A percentile compares a stretch with the other conserved stretches of the same genome.
phyloP scores from a whole-genome alignment of 2,797 vertebrate genomes.

The Echeneis naucrates region DNA sequence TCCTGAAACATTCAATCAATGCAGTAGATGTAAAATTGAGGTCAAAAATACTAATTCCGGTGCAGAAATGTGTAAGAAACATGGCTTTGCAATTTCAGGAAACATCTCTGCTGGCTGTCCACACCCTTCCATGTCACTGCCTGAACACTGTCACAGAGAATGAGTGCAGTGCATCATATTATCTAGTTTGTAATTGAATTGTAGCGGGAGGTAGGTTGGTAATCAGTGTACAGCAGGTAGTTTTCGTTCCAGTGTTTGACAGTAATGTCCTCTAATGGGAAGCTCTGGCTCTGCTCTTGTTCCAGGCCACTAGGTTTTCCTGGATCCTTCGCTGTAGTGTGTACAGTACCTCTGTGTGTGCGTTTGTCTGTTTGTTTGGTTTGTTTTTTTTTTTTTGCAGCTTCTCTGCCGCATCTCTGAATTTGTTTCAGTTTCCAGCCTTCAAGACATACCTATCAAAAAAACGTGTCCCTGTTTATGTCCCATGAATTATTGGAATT shows the following conservation, averaged over 20 bases:
- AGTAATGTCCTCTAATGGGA: constrained; percentile 83
- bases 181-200: constrained; percentile 80
- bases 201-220: constrained; percentile 72
- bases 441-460: constrained; percentile 44
- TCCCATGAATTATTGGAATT: constrained; percentile 49
- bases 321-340: constrained; percentile 46
- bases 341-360: constrained; percentile 25
- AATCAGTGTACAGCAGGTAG: constrained; percentile 82
- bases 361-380: constrained; percentile 3
- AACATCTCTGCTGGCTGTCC: constrained; percentile 61
- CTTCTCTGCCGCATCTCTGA: constrained; percentile 8
- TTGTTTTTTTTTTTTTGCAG: constrained; percentile 2
- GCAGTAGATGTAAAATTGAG: constrained; percentile 11
- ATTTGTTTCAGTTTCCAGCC: constrained; percentile 37
- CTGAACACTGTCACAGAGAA: constrained; percentile 60
- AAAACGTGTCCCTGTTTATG: constrained; percentile 34
- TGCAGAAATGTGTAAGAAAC: constrained; percentile 28
- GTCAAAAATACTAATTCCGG: constrained; percentile 18
- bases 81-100: constrained; percentile 46
- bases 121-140: constrained; percentile 49
- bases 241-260: constrained; percentile 76
- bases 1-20: constrained; percentile 13
- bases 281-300: constrained; percentile 72
- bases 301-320: constrained; percentile 71
- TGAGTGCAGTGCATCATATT: constrained; percentile 67